These are phyloP conservation scores for Ramazzottius varieornatus DNA, from an alignment of 2,888 invertebrate genomes.

Conservation along the genomic window DNA sequence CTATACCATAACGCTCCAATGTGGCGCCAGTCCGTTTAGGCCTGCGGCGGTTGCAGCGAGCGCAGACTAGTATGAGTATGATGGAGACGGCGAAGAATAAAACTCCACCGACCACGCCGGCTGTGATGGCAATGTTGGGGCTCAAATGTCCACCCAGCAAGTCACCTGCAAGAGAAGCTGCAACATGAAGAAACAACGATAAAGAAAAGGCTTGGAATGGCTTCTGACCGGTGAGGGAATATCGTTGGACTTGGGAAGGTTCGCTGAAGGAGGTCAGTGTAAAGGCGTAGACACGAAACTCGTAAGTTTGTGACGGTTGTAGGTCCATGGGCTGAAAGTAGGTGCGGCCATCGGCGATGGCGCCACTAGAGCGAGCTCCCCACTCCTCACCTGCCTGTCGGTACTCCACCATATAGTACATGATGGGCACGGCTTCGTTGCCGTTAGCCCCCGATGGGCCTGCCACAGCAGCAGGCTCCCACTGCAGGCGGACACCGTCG, in stretches of 20 bases:
- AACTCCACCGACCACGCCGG: conserved; percentile 83
- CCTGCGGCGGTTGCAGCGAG: conserved; percentile 6
- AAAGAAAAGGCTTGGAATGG: not conserved
- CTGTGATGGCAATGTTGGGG: conserved; percentile 30
- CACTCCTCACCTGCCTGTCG: conserved; percentile 35
- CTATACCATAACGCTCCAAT: not conserved
- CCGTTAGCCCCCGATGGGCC: no score
- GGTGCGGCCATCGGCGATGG: conserved; percentile 1
- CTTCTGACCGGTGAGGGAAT: conserved; percentile 38
- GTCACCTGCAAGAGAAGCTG: not conserved
- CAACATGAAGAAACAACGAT: no score
- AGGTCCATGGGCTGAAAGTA: conserved; percentile 11
- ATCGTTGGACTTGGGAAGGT: conserved; percentile 60
- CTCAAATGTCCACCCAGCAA: not conserved
- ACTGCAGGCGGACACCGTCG: not conserved
- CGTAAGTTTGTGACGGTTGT: conserved; percentile 10
- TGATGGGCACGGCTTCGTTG: conserved; percentile 34
- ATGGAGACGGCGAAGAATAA: conserved; percentile 91
- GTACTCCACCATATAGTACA: conserved; percentile 72
- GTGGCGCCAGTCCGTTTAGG: no score
- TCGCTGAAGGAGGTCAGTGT: conserved; percentile 52
- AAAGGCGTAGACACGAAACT: conserved; percentile 60
- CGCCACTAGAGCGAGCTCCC: conserved; percentile 9
- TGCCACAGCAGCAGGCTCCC: conserved; percentile 40
- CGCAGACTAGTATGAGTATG: conserved; percentile 32